phyloP scores from a whole-genome alignment of 2,113 vertebrate genomes.

The Plotosus lineatus region DNA sequence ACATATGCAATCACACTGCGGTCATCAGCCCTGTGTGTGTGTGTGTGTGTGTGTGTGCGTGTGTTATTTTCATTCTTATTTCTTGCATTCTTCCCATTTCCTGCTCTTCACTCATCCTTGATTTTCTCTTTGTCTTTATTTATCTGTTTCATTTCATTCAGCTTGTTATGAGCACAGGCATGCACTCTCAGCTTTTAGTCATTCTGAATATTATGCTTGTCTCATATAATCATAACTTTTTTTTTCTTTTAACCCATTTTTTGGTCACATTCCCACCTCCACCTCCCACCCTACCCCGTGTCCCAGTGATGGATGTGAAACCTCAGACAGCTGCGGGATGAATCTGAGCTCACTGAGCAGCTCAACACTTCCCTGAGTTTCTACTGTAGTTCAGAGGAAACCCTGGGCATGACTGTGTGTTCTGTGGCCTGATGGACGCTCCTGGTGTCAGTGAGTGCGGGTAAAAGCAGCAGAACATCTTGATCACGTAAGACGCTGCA shows the following conservation, averaged over 20 bases:
- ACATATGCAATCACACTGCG: slow-evolving; percentile 27
- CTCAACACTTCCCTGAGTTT: neutral
- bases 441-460: neutral
- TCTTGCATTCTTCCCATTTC: neutral
- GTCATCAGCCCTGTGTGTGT: neutral
- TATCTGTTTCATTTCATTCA: neutral
- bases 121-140: neutral
- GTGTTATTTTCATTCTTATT: neutral
- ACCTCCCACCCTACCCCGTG: neutral
- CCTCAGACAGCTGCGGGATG: neutral
- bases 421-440: neutral
- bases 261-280: neutral
- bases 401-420: neutral
- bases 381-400: neutral
- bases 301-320: neutral
- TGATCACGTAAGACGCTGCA: neutral
- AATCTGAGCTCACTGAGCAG: neutral
- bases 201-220: too few relatives aligned
- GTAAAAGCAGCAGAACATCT: neutral
- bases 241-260: neutral
- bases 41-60: slow-evolving; percentile 21
- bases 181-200: too few relatives aligned
- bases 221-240: too few relatives aligned
- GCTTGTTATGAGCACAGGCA: neutral
- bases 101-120: neutral